phyloP scores from a whole-genome alignment of 2,797 vertebrate genomes.

The Sebastes iracundus region DNA sequence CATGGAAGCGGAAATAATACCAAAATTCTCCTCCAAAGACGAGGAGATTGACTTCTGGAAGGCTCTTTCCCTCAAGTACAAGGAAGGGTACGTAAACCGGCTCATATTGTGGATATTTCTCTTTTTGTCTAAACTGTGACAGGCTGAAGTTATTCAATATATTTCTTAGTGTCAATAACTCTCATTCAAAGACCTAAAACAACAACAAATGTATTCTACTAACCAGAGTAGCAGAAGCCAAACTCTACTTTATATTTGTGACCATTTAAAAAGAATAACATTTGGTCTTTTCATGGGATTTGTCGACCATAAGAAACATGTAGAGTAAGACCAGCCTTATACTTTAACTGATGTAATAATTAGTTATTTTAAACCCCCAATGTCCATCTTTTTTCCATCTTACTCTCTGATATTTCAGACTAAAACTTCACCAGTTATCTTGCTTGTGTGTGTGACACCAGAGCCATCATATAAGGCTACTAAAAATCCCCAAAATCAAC shows the following conservation, averaged over 20 bases:
- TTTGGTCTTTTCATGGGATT: too few species aligned
- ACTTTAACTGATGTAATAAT: too few species aligned
- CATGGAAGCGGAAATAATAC: constrained; percentile 92
- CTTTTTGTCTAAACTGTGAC: neutral
- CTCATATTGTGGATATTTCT: neutral
- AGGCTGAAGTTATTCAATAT: neutral
- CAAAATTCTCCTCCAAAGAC: constrained; percentile 91
- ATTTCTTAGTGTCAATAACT: neutral
- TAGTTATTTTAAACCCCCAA: accelerated
- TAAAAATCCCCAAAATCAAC: accelerated
- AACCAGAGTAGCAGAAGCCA: neutral
- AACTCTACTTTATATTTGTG: neutral
- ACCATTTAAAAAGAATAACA: neutral
- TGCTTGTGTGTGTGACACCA: accelerated
- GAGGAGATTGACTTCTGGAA: constrained; percentile 95
- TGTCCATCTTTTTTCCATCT: too few species aligned
- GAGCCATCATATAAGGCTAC: too few species aligned
- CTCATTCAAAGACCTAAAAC: neutral
- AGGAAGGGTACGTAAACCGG: constrained; percentile 83
- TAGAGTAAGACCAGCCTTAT: too few species aligned
- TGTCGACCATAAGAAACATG: too few species aligned
- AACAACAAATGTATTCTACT: neutral
- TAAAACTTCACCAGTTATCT: too few species aligned
- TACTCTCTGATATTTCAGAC: too few species aligned
- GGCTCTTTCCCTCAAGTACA: constrained; percentile 90